phyloP scores from a whole-genome alignment of 2,113 vertebrate species.

The Tychaedon coryphoeus region DNA sequence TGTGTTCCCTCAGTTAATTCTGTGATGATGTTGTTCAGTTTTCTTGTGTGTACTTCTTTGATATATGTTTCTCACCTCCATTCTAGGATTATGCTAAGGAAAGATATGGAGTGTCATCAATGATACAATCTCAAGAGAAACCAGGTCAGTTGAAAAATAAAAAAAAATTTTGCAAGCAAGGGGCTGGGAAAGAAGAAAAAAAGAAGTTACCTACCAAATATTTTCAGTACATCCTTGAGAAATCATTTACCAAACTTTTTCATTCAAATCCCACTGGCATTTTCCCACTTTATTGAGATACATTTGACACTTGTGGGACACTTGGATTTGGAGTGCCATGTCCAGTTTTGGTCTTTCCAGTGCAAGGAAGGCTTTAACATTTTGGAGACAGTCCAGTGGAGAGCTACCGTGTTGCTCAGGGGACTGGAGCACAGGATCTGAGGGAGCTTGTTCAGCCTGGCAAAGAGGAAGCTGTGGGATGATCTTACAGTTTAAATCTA shows the following conservation, averaged over 20 bases:
- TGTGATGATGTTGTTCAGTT: background rate
- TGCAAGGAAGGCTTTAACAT: background rate
- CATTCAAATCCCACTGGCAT: background rate
- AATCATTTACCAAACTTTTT: background rate
- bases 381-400: background rate
- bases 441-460: background rate
- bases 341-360: background rate
- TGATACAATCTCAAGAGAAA: slow-evolving; percentile 95
- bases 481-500: background rate
- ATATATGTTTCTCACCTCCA: background rate
- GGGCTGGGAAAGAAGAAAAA: background rate
- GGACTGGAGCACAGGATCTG: background rate
- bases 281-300: background rate
- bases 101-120: slow-evolving; percentile 85
- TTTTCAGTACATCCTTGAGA: background rate
- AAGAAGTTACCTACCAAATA: background rate
- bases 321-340: background rate
- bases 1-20: background rate
- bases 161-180: background rate
- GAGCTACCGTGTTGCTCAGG: background rate
- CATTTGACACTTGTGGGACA: background rate
- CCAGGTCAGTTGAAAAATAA: slow-evolving; percentile 83
- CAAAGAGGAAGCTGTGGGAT: background rate
- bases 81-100: slow-evolving; percentile 96
- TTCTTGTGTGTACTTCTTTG: background rate